Evolutionary conservation across 2,888 invertebrate genomes (phyloP), one percentile per base, ranked within the genome.

Genomic region (Cataglyphis albicans): DNA sequence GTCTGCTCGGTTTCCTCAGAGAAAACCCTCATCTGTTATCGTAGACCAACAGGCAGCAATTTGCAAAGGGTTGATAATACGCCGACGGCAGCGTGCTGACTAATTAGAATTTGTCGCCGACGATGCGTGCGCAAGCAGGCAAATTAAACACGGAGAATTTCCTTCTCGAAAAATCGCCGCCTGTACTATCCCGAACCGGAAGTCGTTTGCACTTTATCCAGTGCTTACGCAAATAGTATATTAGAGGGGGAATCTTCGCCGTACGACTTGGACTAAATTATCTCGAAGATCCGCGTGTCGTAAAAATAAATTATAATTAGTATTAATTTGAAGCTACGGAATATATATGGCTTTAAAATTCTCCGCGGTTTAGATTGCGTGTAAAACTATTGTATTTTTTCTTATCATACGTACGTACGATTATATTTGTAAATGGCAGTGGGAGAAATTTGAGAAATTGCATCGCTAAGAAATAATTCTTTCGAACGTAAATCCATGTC

Each of bases 61-160:
- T 87, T 87, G 86, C 86, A 81, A 86, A 86, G 84, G 89, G 88
- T 88, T 91, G 90, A 90, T 91, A 91, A 92, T 91, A 87, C 88
- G 80, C 76, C 76, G 55, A 67, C 83, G 64, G 44, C 82, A 61
- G 44, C 65, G 61, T 84, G 91, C 89, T 90, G 91, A 91, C 92
- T 92, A 92, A 92, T 92, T 92, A 92, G 89, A 90, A 92, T 92
- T 91, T 90, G 87, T 89, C 87, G 82, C 76, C 82, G 44, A 82
- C 84, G 83, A 88, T 91, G 86, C 86, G 86, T 91, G 86, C 87
- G 85, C 87, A 90, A 91, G 90, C 87, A 68, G 73, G 88, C 41
- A 82, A 87, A 86, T 86, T 88, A 84, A 82, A 57, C 52, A 48
- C 59, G 44, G 38, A 21, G 57, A 29, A 38, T 32, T 52, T 32